Evolutionary conservation across 1,140 invertebrate species (phyloP).

Genomic region (Brachionus paranguensis): DNA sequence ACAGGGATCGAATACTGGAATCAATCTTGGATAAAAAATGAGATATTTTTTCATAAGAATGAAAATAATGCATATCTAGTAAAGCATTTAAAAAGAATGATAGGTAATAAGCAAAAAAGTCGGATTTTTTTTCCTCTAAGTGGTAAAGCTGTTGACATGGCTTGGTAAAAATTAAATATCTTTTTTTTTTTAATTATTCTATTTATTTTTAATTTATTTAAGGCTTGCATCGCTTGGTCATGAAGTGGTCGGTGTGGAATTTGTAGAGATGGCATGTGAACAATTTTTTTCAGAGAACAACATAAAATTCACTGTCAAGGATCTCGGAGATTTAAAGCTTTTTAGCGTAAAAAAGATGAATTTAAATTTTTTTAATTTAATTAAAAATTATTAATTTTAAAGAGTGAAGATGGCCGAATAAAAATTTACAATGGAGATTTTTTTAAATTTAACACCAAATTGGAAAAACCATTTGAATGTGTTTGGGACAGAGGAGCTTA

Average conservation of each 20-base stretch:
- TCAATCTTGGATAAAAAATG: not conserved
- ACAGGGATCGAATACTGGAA: not conserved
- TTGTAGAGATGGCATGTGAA: not conserved
- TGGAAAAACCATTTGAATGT: slow-evolving; percentile 20
- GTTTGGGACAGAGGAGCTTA: slow-evolving; percentile 35
- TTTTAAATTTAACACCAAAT: slow-evolving; percentile 6
- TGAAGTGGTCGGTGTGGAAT: slow-evolving; percentile 1
- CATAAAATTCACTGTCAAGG: not conserved
- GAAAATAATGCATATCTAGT: not conserved
- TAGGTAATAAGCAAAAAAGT: not conserved
- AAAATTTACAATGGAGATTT: slow-evolving; percentile 29
- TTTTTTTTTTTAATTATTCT: not conserved
- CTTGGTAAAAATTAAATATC: not conserved
- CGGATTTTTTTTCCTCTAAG: not conserved
- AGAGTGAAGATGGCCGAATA: slow-evolving; percentile 7
- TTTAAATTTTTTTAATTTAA: not conserved
- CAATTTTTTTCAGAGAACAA: slow-evolving; percentile 19
- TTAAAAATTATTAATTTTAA: not conserved
- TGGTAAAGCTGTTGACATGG: not conserved
- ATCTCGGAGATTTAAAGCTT: not conserved
- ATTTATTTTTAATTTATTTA: not conserved
- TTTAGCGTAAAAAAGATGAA: not conserved
- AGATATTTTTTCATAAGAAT: not conserved
- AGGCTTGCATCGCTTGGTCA: slow-evolving; percentile 20
- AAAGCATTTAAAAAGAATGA: not conserved